Percentiles rank a stretch among this genome's conserved stretches.
Conservation (phyloP, 2,888 invertebrate genomes). For the Antheraea yamamai region DNA sequence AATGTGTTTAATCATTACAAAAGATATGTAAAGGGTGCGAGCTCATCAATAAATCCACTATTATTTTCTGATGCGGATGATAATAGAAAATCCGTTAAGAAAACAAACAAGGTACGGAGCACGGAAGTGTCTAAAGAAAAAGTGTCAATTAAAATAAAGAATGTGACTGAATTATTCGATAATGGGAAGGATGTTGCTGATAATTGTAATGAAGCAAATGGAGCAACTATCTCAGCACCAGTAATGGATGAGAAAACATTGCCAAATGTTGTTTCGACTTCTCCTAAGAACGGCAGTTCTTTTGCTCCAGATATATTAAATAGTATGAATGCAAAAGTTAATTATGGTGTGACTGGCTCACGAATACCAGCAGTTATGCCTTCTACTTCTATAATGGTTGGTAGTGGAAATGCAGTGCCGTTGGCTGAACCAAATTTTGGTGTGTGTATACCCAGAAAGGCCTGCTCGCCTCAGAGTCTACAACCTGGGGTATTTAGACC, state of each 20-base stretch:
- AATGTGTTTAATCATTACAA: constrained; percentile 55
- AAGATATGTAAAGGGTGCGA: constrained; percentile 39
- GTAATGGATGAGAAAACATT: neutral
- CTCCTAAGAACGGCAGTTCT: neutral
- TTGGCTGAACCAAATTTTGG: neutral
- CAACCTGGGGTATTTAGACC: neutral
- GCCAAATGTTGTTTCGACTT: neutral
- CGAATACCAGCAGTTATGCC: neutral
- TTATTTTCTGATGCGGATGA: neutral
- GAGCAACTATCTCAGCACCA: neutral
- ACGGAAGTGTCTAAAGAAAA: neutral
- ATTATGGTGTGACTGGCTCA: neutral
- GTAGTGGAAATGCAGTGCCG: neutral
- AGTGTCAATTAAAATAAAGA: constrained; percentile 35
- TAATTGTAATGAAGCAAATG: neutral
- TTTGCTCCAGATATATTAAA: neutral
- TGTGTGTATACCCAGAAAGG: neutral
- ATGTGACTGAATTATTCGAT: neutral
- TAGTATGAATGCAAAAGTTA: neutral
- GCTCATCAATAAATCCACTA: neutral
- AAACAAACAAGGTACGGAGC: neutral
- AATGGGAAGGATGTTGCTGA: neutral
- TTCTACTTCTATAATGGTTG: neutral
- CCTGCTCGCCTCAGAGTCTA: neutral
- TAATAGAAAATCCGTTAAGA: neutral